phyloP scores from a whole-genome alignment of 2,113 vertebrate species.

The Thinocorus orbignyianus region DNA sequence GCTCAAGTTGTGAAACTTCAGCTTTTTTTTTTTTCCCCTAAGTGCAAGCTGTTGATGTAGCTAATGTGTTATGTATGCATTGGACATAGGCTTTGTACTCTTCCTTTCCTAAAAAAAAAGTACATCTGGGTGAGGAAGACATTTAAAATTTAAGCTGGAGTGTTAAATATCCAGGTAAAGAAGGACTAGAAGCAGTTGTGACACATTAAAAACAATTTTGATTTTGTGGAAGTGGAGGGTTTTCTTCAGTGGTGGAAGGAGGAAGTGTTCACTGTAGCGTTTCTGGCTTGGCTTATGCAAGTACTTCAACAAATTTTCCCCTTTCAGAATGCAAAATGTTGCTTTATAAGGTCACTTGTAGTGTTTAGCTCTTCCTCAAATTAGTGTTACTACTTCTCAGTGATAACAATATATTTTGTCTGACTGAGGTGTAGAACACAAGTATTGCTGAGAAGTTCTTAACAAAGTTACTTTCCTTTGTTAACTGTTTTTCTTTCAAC shows the following conservation, averaged over 20 bases:
- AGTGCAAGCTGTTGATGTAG: background rate
- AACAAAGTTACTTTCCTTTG: background rate
- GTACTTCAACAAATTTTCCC: background rate
- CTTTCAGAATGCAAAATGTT: background rate
- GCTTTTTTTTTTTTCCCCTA: background rate
- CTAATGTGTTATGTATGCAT: background rate
- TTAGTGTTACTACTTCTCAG: background rate
- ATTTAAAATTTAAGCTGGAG: background rate
- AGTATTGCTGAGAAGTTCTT: background rate
- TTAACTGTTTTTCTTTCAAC: background rate
- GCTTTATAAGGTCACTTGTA: background rate
- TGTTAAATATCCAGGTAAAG: background rate
- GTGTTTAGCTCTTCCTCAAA: background rate
- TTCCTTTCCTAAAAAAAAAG: background rate
- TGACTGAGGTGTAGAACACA: background rate
- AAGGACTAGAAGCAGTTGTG: background rate
- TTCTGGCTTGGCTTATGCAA: background rate
- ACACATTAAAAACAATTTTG: background rate
- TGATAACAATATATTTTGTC: background rate
- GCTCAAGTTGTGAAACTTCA: background rate
- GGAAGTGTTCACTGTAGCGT: background rate
- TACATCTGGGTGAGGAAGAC: background rate
- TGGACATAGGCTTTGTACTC: background rate
- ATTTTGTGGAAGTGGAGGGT: background rate
- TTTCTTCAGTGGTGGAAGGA: background rate